phyloP scores from a whole-genome alignment of 2,797 vertebrate genomes.

The Phaenicophaeus curvirostris region DNA sequence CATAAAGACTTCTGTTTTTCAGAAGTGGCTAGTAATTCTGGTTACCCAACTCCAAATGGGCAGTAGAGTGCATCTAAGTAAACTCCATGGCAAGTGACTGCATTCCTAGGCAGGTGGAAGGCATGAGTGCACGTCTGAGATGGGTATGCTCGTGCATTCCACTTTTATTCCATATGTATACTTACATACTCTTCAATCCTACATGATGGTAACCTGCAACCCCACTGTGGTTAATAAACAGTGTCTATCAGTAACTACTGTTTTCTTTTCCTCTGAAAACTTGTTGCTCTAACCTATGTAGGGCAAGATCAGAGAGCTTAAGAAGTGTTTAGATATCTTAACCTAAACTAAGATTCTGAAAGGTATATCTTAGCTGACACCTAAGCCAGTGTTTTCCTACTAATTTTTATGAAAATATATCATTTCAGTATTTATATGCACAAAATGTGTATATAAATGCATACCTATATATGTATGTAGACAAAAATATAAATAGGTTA shows the following conservation, averaged over 20 bases:
- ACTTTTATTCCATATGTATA: neutral
- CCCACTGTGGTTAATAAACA: neutral
- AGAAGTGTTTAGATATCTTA: neutral
- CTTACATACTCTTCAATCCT: neutral
- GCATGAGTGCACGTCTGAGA: fast-evolving
- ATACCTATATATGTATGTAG: neutral
- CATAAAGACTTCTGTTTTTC: neutral
- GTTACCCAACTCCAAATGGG: neutral
- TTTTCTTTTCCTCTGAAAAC: neutral
- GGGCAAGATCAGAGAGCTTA: neutral
- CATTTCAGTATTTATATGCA: neutral
- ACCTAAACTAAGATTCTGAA: neutral
- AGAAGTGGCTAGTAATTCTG: neutral
- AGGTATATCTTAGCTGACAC: neutral
- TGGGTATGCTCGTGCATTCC: neutral
- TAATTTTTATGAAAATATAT: neutral
- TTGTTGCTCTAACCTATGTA: neutral
- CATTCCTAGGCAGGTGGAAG: neutral
- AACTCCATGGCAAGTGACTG: neutral
- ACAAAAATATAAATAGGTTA: neutral
- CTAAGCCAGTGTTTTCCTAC: neutral
- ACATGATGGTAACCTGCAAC: neutral
- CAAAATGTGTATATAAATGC: neutral
- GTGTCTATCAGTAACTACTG: neutral
- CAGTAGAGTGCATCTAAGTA: neutral